A percentile compares a stretch with the other conserved stretches of the same genome.
phyloP scores from a whole-genome alignment of 2,888 invertebrate species.

The Lamellibrachia columna region DNA sequence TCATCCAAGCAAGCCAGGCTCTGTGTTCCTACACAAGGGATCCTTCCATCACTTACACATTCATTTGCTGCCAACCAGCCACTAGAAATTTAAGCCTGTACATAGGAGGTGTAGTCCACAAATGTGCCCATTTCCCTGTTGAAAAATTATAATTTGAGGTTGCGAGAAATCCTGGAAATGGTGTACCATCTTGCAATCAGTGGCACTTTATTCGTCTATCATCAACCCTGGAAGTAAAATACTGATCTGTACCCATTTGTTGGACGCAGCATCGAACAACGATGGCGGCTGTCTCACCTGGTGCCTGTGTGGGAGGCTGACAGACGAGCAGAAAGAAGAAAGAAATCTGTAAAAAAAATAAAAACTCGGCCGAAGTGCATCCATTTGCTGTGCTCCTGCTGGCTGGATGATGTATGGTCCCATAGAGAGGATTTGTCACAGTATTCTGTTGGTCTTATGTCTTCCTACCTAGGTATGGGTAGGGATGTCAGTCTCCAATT shows the following conservation, averaged over 20 bases:
- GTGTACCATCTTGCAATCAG: no score
- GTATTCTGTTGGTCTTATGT: not conserved
- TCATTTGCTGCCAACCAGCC: no score
- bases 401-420: constrained; percentile 6
- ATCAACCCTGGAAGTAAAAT: no score
- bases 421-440: not conserved
- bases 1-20: no score
- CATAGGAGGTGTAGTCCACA: no score
- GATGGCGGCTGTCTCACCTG: not conserved
- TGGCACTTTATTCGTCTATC: no score
- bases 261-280: not conserved
- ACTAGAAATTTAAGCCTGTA: no score
- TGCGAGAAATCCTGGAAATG: no score
- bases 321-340: not conserved
- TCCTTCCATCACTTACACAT: no score
- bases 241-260: not conserved
- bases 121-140: no score
- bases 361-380: not conserved
- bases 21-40: no score
- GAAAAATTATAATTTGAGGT: no score
- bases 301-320: not conserved
- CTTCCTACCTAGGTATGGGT: not conserved
- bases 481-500: not conserved
- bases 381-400: constrained; percentile 1
- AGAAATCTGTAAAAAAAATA: not conserved